Evolutionary conservation across 1,140 invertebrate genomes (phyloP).

Genomic region (Ips typographus): DNA sequence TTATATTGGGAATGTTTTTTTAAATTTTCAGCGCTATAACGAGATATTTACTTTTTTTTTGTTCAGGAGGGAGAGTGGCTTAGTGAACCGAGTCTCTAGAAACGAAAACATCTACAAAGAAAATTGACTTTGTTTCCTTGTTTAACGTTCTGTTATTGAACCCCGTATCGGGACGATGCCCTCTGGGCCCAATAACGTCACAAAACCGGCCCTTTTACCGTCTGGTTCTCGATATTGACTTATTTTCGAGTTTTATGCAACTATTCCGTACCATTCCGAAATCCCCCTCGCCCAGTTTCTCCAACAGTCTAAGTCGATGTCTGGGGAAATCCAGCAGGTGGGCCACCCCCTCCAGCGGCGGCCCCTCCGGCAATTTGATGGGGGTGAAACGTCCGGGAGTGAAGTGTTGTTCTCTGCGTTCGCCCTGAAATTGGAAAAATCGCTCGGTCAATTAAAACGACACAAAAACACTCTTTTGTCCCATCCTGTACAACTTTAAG

Average conservation of each 20-base stretch:
- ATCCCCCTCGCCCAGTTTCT: constrained; percentile 84
- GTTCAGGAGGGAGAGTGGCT: too few species aligned
- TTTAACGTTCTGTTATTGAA: constrained; percentile 27
- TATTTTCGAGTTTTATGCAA: constrained; percentile 4
- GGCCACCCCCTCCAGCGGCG: constrained; percentile 60
- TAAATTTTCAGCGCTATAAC: too few species aligned
- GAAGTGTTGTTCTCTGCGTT: constrained; percentile 62
- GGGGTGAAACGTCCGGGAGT: constrained; percentile 66
- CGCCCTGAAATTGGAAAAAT: constrained; percentile 54
- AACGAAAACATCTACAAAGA: constrained; percentile 23
- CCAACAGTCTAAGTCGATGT: constrained; percentile 77
- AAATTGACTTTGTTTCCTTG: constrained; percentile 22
- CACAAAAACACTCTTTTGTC: not conserved
- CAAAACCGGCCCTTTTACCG: constrained; percentile 19
- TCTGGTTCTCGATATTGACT: constrained; percentile 22
- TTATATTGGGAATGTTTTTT: too few species aligned
- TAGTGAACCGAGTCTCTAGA: not conserved
- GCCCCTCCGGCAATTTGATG: constrained; percentile 67
- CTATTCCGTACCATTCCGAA: constrained; percentile 73
- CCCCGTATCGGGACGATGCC: constrained; percentile 19
- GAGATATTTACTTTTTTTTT: too few species aligned
- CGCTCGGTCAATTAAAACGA: not conserved
- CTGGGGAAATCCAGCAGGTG: constrained; percentile 74
- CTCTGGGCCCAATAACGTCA: constrained; percentile 16
- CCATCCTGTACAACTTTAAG: not conserved